Percentiles rank a stretch among this genome's conserved stretches.
Evolutionary conservation across 1,140 invertebrate genomes (phyloP).

Genomic region (Penaeus chinensis): DNA sequence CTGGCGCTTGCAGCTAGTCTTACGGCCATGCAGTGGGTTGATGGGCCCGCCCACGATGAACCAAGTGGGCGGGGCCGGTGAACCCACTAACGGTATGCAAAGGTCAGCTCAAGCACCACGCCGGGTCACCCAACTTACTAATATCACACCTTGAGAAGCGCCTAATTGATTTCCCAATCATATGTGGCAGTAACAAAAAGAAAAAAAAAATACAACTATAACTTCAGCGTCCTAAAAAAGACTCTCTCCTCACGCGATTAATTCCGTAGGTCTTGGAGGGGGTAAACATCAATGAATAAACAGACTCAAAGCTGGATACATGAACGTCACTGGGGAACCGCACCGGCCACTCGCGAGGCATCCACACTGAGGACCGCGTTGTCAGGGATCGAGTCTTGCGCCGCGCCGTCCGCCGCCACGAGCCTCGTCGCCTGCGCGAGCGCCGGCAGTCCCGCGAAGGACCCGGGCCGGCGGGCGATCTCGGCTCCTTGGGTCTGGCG

Average conservation of each 20-base stretch:
- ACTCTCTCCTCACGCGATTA: neutral
- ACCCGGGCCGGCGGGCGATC: too few relatives aligned
- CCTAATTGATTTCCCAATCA: conserved; percentile 21
- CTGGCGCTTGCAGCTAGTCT: conserved; percentile 20
- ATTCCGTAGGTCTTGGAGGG: conserved; percentile 13
- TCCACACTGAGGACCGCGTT: too few relatives aligned
- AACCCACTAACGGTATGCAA: neutral
- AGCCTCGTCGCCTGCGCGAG: too few relatives aligned
- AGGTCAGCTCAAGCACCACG: neutral
- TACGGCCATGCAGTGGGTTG: neutral
- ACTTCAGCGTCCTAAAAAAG: conserved; percentile 2
- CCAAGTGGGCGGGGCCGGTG: neutral
- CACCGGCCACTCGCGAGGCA: neutral
- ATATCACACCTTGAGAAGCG: conserved; percentile 48
- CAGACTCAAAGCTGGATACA: conserved; percentile 47
- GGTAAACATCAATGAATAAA: conserved; percentile 28
- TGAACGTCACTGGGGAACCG: conserved; percentile 42
- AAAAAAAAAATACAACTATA: conserved; percentile 9
- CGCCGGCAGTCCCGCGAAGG: too few relatives aligned
- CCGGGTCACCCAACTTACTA: conserved; percentile 8
- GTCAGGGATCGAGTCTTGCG: too few relatives aligned
- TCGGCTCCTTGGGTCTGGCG: too few relatives aligned
- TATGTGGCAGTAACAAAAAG: conserved; percentile 38
- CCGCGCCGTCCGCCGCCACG: too few relatives aligned
- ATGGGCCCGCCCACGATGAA: too few relatives aligned